Base-by-base conservation (phyloP, 2,888 invertebrate genomes). In the Megalurothrips usitatus region DNA sequence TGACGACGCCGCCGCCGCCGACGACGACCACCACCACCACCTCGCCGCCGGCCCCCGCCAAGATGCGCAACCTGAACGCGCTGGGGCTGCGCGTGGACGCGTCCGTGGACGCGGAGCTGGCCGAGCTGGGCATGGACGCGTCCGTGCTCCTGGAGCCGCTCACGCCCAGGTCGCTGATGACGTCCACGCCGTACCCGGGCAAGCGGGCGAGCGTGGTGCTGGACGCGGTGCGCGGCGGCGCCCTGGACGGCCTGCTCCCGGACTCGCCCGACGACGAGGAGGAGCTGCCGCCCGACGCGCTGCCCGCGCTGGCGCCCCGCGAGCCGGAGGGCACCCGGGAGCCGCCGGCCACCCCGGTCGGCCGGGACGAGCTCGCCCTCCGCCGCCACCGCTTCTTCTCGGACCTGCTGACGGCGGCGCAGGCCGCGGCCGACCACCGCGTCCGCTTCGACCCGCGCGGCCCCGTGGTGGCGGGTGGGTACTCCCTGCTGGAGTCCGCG, bases 381-480 rank as follows among this genome's bases (percentile, higher is more conserved):
- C 90, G 93, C 83, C 90, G 94, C 82, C 94, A 94, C 87, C 90
- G 94, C 84, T 92, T 94, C 87, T 94, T 94, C 87, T 92, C 94
- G 81, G 94, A 94, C 86, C 89, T 94, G 82, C 90, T 94, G 83
- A 90, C 91, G 84, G 93, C 93, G 84, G 92, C 93, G 79, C 91
- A 92, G 85, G 92, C 92, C 84, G 92, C 92, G 80, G 91, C 91
- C 81, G 92, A 93, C 86, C 94, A 94, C 87, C 91, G 92, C 84
- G 93, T 94, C 84, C 90, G 92, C 83, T 93, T 93, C 88, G 93
- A 93, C 87, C 93, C 93, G 28, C 89, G 93, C 79, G 92, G 92
- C 83, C 92, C 92, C 78, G 88, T 90, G 84, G 89, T 92, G 83
- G 91, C 92, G 86, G 86, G 89, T 87, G 91, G 68, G 68, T 75